Evolutionary conservation across 2,797 vertebrate genomes (phyloP), one percentile per base, ranked within the genome.

Genomic region (Chaetodon trifasciatus): DNA sequence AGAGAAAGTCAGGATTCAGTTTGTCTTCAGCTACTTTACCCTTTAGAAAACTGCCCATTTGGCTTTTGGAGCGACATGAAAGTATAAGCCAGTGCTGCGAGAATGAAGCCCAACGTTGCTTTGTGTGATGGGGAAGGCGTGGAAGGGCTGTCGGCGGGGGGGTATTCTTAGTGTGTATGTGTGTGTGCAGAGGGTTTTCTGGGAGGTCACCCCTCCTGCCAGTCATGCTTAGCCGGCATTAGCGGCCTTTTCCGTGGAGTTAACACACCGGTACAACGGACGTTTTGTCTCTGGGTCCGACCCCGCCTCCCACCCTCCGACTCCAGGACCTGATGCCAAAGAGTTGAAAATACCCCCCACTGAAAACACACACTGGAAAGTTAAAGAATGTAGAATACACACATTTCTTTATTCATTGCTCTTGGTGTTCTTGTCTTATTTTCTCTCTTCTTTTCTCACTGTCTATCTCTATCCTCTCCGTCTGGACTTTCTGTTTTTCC

Each of bases 141-240:
- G 70, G 79, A 81, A 15, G 70, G 58, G 74, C 66, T 44, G 68
- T 58, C 21, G 5, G 40, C n/a, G 40, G 37, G 50, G 53, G 47
- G 69, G 3, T 66, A 66, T 68, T 66, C 47, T 52, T 58, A 5
- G 58, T 64, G 21, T 69, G 74, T 74, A 53, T 76, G 70, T 77
- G 63, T 86, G 66, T 63, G 65, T 39, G 23, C 16, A 2, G 58
- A 52, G 46, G 57, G 75, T 75, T 88, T 85, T 85, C 72, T 78
- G 84, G 80, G 84, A 85, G 89, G 86, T 92, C 89, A 84, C 79
- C 86, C 86, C 91, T 93, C 92, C 93, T 95, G 94, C 94, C 94
- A 95, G 92, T 95, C 94, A 95, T 93, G 93, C 94, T 95, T 95
- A 94, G 85, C 82, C 81, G 85, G 92, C 92, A 94, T 94, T 95